Conservation (phyloP, 2,797 vertebrate species). For the Nothura maculosa region DNA sequence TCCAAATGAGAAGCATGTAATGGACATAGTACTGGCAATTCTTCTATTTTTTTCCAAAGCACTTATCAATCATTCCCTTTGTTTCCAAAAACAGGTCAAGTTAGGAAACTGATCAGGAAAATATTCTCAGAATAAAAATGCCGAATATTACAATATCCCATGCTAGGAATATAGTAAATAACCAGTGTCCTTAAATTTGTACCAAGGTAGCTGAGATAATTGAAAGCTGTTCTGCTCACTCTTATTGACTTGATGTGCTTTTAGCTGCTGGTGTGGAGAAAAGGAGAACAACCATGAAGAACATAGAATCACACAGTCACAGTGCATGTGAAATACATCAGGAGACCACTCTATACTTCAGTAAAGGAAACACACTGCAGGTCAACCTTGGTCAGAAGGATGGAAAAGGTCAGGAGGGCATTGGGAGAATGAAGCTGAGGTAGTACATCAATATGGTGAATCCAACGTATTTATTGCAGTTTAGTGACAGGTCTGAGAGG, state of each 20-base stretch:
- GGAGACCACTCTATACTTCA: background rate
- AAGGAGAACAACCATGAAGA: background rate
- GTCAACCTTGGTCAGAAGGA: background rate
- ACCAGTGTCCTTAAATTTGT: background rate
- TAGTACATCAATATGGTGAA: slow-evolving; percentile 29
- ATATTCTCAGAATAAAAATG: background rate
- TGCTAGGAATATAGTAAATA: background rate
- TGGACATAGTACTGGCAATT: background rate
- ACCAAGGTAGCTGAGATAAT: background rate
- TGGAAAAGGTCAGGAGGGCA: background rate
- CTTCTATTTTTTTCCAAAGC: background rate
- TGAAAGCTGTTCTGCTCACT: background rate
- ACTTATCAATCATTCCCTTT: slow-evolving; percentile 20
- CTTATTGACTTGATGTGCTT: background rate
- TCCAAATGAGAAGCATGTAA: background rate
- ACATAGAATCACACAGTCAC: slow-evolving; percentile 18
- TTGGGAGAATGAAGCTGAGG: slow-evolving; percentile 11
- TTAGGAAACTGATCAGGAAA: slow-evolving; percentile 2
- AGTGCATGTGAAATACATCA: slow-evolving; percentile 14
- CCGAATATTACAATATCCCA: background rate
- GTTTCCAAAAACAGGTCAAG: slow-evolving; percentile 22
- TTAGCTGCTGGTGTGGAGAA: background rate
- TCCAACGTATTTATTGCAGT: slow-evolving; percentile 58
- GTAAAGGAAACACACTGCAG: background rate
- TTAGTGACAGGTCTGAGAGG: slow-evolving; percentile 72